A percentile compares a stretch with the other conserved stretches of the same genome.
Conservation (phyloP, 1,140 invertebrate species). For the Brachionus paranguensis region DNA sequence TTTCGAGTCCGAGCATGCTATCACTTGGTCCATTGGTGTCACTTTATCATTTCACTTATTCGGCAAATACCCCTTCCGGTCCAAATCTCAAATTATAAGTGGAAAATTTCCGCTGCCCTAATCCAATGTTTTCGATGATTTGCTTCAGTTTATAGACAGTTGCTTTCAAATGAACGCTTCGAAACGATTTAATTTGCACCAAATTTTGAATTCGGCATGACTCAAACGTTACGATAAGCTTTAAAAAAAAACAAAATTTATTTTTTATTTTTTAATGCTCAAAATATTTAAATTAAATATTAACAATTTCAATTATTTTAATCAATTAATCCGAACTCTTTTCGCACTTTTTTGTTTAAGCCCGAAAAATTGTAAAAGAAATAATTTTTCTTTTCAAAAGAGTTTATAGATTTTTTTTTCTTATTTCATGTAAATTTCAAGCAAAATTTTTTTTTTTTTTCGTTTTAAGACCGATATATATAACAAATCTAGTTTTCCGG, state of each 20-base stretch:
- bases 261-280: not conserved
- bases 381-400: not conserved
- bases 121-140: slow-evolving; percentile 24
- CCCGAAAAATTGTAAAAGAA: not conserved
- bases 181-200: slow-evolving; percentile 35
- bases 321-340: not conserved
- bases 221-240: slow-evolving; percentile 24
- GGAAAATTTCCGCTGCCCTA: slow-evolving; percentile 38
- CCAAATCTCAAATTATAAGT: slow-evolving; percentile 35
- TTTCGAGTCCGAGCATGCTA: slow-evolving; percentile 29
- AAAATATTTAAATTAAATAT: not conserved
- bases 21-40: slow-evolving; percentile 36
- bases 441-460: not conserved
- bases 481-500: not conserved
- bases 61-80: slow-evolving; percentile 20
- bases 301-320: not conserved
- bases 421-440: not conserved
- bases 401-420: not conserved
- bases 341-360: not conserved
- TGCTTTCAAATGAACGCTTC: slow-evolving; percentile 38
- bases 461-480: not conserved
- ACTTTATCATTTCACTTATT: slow-evolving; percentile 34
- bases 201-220: slow-evolving; percentile 19
- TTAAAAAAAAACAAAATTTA: not conserved
- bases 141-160: slow-evolving; percentile 27